Base-by-base conservation (phyloP, 2,888 invertebrate genomes). In the Branchellion lobata region DNA sequence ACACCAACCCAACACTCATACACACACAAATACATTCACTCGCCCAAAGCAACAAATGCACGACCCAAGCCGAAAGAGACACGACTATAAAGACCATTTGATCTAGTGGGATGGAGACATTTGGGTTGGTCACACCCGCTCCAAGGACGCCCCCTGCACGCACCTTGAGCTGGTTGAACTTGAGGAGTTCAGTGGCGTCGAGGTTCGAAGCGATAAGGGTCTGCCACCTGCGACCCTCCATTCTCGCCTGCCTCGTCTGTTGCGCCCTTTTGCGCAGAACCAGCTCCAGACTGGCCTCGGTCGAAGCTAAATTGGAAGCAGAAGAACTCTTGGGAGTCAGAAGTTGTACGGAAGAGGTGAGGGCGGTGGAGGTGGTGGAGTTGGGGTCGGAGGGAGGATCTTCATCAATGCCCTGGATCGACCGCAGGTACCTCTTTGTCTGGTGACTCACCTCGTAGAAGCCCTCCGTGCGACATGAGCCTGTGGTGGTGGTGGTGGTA, bases 111-210 rank as follows among this genome's bases (percentile, higher is more conserved):
- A n/a, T n/a, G n/a, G n/a, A n/a, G n/a, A n/a, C n/a, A n/a, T n/a
- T n/a, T n/a, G n/a, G n/a, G n/a, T n/a, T n/a, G n/a, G n/a, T n/a
- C n/a, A n/a, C n/a, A n/a, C n/a, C n/a, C n/a, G n/a, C n/a, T n/a
- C n/a, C n/a, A n/a, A n/a, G 47, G 14, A 27, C 24, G 21, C 61
- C 21, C 31, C 47, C n/a, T 11, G 18, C 18, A 31, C 57, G 0
- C 31, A 91, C 91, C 90, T 98, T 97, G 81, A 99, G 91, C 87
- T 98, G 97, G 88, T 99, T 99, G 89, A 99, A 97, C 88, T 98
- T 89, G 84, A 89, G 86, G 75, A 89, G 84, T 80, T 89, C 89
- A 86, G 96, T 96, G 14, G 94, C 93, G 84, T 94, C 95, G 86
- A 96, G 94, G 71, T 73, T 78, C 0, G 95, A 94, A 0, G 95